phyloP scores from a whole-genome alignment of 2,113 vertebrate species.

The Oreochromis niloticus region DNA sequence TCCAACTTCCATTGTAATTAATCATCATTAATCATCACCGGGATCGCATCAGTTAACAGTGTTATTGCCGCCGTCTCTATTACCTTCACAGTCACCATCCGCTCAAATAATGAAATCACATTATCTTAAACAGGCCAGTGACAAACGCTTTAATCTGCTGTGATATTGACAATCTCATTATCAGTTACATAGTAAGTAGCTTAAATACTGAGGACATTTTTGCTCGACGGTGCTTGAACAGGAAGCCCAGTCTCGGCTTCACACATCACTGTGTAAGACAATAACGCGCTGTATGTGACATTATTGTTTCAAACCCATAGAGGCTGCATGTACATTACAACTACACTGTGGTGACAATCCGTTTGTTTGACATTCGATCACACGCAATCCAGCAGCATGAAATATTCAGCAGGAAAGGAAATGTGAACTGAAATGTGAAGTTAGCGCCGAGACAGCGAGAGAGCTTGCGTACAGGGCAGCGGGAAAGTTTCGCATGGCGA shows the following conservation, averaged over 20 bases:
- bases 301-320: constrained; percentile 30
- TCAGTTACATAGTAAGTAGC: constrained; percentile 51
- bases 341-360: constrained; percentile 29
- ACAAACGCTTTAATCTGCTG: constrained; percentile 35
- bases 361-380: constrained; percentile 23
- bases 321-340: constrained; percentile 46
- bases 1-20: constrained; percentile 47
- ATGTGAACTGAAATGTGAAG: background rate
- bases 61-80: constrained; percentile 32
- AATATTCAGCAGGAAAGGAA: background rate
- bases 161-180: constrained; percentile 50
- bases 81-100: constrained; percentile 9
- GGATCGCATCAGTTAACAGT: constrained; percentile 34
- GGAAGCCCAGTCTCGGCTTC: constrained; percentile 25
- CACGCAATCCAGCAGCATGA: constrained; percentile 44
- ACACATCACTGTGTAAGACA: constrained; percentile 29
- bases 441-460: background rate
- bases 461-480: background rate
- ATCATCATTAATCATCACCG: constrained; percentile 39
- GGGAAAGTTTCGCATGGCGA: background rate
- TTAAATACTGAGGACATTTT: constrained; percentile 53
- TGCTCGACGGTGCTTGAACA: constrained; percentile 43
- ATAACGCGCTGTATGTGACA: constrained; percentile 31
- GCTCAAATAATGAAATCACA: constrained; percentile 23
- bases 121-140: constrained; percentile 20